Base-by-base conservation (phyloP, 2,797 vertebrate species). In the Champsocephalus esox region DNA sequence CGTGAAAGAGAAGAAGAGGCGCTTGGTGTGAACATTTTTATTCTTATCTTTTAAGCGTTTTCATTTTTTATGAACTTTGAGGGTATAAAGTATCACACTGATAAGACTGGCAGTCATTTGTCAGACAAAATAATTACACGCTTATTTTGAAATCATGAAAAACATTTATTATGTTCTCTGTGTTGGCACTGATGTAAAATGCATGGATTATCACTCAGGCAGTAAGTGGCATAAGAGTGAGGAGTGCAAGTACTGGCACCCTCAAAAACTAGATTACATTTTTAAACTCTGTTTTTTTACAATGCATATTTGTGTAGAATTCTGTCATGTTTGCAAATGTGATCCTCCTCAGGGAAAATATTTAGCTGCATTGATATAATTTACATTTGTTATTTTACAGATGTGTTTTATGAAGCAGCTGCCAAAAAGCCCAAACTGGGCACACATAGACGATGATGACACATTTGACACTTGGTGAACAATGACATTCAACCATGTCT, bases 91-190 rank as follows among this genome's bases (percentile, higher is more conserved):
- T 38, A 17, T 46, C n/a, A 46, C n/a, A 80, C 67, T n/a, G 24
- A 9, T 16, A 2, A 43, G 21, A 24, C 45, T 1, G 13, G 1
- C 41, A 19, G 11, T 12, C 1, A 1, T 24, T 46, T 52, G 8
- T 58, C 14, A 28, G 19, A 73, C 9, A 14, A 13, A 34, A 45
- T 3, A 16, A 55, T 16, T 5, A 32, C 51, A 60, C 59, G n/a
- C 10, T 44, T 14, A 48, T 12, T 1, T 55, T 78, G 24, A 72
- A 87, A 83, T 77, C 75, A 90, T 82, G 75, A 79, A 83, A 86
- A 75, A 52, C 43, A 59, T 91, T 92, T 88, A 88, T 87, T 89
- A 80, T 48, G 70, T 76, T 32, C 13, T 64, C 45, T 51, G 21
- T 54, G 43, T 82, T 89, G 87, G 84, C 88, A 90, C 73, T 0